These are phyloP conservation scores for Micromussa lordhowensis DNA, from an alignment of 92 coral and sea anemone genomes.

Conservation along the genomic window DNA sequence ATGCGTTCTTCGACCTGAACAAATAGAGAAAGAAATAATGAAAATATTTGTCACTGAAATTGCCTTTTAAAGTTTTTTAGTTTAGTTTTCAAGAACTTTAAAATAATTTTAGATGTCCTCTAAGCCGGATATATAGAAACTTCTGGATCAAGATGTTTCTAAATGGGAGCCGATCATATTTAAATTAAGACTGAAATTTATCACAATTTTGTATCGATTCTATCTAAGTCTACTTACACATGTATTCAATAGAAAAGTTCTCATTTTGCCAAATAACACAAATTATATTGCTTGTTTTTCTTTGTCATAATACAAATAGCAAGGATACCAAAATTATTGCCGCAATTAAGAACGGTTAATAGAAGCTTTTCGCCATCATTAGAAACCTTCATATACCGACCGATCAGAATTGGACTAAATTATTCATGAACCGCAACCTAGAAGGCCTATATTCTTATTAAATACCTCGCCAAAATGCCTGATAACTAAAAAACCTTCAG, in stretches of 20 bases:
- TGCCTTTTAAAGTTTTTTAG: neutral
- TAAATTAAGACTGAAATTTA: too few species aligned
- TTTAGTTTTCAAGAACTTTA: too few species aligned
- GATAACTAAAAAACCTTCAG: neutral
- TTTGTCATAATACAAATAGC: neutral
- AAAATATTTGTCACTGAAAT: too few species aligned
- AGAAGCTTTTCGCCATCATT: neutral
- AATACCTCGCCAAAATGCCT: slow-evolving; percentile 22
- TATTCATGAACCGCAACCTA: neutral
- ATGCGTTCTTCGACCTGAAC: too few species aligned
- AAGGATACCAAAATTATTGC: neutral
- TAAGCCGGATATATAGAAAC: too few species aligned
- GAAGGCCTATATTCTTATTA: neutral
- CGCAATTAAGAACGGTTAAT: slow-evolving; percentile 13
- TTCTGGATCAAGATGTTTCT: too few species aligned
- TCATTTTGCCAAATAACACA: neutral
- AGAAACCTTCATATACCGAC: neutral
- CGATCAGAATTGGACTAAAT: neutral
- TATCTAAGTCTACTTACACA: neutral
- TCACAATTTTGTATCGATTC: neutral
- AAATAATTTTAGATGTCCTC: too few species aligned
- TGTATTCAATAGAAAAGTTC: neutral
- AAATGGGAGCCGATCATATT: too few species aligned
- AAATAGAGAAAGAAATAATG: too few species aligned
- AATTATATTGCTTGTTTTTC: neutral